Evolutionary conservation across 2,113 vertebrate species (phyloP).

Genomic region (Solea solea): DNA sequence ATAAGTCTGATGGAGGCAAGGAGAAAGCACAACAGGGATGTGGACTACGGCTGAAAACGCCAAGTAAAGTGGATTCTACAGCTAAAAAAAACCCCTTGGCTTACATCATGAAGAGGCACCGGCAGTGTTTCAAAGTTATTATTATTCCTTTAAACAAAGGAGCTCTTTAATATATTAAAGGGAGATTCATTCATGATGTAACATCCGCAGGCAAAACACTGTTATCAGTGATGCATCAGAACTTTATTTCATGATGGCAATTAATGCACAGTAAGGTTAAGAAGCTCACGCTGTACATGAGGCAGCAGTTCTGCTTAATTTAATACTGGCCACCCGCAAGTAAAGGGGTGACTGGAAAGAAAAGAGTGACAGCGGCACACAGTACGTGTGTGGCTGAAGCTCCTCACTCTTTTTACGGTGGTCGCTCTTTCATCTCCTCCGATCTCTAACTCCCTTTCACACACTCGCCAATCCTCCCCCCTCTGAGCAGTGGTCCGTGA

Average conservation of each 20-base stretch:
- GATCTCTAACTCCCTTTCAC: background rate
- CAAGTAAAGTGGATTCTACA: too few relatives aligned
- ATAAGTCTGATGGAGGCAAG: too few relatives aligned
- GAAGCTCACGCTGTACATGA: conserved; percentile 26
- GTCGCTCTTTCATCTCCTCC: conserved; percentile 40
- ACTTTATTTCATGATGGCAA: conserved; percentile 21
- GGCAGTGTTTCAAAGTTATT: too few relatives aligned
- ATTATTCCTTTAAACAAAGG: background rate
- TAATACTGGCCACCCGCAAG: conserved; percentile 8
- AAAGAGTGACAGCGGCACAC: conserved; percentile 7
- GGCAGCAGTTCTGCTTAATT: conserved; percentile 41
- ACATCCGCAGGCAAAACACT: conserved; percentile 11
- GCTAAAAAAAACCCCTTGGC: too few relatives aligned
- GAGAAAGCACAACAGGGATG: too few relatives aligned
- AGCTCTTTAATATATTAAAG: background rate
- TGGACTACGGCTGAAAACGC: too few relatives aligned
- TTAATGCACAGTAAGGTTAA: conserved; percentile 45
- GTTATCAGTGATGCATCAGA: conserved; percentile 7
- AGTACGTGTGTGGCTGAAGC: conserved; percentile 2
- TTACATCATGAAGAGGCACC: too few relatives aligned
- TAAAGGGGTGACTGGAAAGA: conserved; percentile 23
- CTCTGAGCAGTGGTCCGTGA: conserved; percentile 55
- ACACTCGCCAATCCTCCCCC: conserved; percentile 9
- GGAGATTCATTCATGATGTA: background rate
- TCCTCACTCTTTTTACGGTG: conserved; percentile 3